Conservation (phyloP, 2,113 vertebrate genomes). For the Hassar affinis region DNA sequence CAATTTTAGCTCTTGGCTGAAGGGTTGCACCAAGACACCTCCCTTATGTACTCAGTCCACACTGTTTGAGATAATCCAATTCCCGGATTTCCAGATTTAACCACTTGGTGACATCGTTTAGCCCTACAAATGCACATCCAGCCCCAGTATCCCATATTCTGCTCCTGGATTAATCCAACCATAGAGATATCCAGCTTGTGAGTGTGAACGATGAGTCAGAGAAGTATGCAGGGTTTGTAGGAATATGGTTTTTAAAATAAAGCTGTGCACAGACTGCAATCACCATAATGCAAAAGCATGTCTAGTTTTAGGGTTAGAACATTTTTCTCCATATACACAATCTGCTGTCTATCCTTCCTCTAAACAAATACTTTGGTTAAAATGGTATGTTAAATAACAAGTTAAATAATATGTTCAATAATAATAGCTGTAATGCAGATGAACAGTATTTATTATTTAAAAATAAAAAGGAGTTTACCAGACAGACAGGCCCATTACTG, state of each 20-base stretch:
- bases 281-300: not conserved
- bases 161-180: not conserved
- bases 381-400: not conserved
- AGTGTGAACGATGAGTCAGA: not conserved
- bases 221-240: not conserved
- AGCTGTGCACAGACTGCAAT: not conserved
- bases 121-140: conserved; percentile 3
- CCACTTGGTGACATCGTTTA: conserved; percentile 48
- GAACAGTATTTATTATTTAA: not conserved
- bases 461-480: not conserved
- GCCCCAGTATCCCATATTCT: not conserved
- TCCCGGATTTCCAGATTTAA: conserved; percentile 46
- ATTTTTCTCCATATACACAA: not conserved
- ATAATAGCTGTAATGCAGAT: not conserved
- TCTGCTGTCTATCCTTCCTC: not conserved
- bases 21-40: conserved; percentile 13
- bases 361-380: not conserved
- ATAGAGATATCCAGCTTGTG: not conserved
- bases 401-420: not conserved
- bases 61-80: conserved; percentile 56
- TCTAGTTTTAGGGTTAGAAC: not conserved
- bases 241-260: too few relatives aligned
- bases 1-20: not conserved
- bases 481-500: not conserved
- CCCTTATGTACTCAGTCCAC: conserved; percentile 59